These are phyloP conservation scores for Pempheris klunzingeri DNA, from an alignment of 2,797 vertebrate genomes.

Conservation along the genomic window DNA sequence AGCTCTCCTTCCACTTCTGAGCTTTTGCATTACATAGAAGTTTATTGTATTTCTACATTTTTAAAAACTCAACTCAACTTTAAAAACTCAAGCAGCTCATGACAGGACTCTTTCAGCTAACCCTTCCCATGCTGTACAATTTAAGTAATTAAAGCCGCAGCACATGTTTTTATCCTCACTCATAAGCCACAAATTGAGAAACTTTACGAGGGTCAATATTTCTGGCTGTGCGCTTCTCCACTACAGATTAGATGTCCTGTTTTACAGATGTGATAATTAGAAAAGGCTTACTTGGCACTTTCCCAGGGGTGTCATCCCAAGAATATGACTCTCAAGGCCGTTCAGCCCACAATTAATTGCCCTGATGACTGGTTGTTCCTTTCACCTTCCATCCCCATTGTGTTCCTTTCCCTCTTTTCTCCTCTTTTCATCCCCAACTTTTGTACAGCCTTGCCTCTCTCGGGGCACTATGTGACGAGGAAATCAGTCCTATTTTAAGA, in stretches of 20 bases:
- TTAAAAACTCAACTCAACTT: no score
- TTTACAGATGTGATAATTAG: constrained; percentile 72
- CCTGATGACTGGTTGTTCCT: constrained; percentile 49
- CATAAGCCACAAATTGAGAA: constrained; percentile 35
- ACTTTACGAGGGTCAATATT: constrained; percentile 40
- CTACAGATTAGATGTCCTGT: constrained; percentile 63
- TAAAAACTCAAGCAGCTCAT: no score
- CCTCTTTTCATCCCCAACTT: not conserved
- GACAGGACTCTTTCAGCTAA: no score
- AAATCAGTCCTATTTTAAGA: constrained; percentile 52
- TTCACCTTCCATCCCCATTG: constrained; percentile 18
- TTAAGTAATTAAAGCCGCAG: constrained; percentile 35
- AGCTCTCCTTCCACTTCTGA: not conserved
- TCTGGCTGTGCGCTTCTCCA: constrained; percentile 31
- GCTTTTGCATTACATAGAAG: no score
- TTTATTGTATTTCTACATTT: not conserved
- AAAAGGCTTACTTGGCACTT: constrained; percentile 66
- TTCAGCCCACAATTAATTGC: constrained; percentile 67
- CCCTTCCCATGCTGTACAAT: no score
- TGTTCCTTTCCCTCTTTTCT: constrained; percentile 27
- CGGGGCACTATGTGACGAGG: not conserved
- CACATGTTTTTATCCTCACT: constrained; percentile 21
- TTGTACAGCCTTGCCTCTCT: constrained; percentile 12
- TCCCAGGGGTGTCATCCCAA: constrained; percentile 50
- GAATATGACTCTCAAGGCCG: constrained; percentile 42